A percentile compares a stretch with the other conserved stretches of the same genome.
Conservation (phyloP, 2,797 vertebrate genomes). For the Myoxocephalus aenaeus region DNA sequence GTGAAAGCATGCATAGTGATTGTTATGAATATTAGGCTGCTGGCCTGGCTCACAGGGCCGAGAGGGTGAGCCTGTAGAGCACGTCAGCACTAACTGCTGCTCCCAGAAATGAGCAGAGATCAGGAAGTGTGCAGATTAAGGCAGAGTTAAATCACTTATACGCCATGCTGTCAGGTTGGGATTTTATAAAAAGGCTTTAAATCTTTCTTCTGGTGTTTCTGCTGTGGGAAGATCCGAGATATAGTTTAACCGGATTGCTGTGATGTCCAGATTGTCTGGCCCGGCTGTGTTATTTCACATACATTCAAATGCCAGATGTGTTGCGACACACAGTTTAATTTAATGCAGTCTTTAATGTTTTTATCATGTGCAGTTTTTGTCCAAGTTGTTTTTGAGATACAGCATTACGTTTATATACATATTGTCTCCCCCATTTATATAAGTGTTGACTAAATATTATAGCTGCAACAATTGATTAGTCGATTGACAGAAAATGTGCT, state of each 20-base stretch:
- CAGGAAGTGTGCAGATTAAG: slow-evolving; percentile 63
- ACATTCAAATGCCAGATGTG: neutral
- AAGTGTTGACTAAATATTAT: neutral
- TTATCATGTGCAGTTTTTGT: neutral
- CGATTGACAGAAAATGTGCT: neutral
- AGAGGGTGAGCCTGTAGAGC: slow-evolving; percentile 48
- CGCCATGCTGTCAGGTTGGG: neutral
- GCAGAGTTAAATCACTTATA: slow-evolving; percentile 18
- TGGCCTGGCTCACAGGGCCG: slow-evolving; percentile 64
- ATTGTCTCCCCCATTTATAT: neutral
- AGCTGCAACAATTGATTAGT: neutral
- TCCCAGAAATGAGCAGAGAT: slow-evolving; percentile 47
- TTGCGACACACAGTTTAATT: neutral
- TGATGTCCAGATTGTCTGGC: neutral
- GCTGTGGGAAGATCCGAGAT: neutral
- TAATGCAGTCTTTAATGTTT: neutral
- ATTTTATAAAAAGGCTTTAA: neutral
- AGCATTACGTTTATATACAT: neutral
- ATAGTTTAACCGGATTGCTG: neutral
- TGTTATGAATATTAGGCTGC: slow-evolving; percentile 43
- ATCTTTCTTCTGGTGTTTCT: neutral
- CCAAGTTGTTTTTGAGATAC: neutral
- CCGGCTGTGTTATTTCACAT: neutral
- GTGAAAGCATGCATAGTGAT: slow-evolving; percentile 5
- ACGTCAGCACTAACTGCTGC: slow-evolving; percentile 76